phyloP scores from a whole-genome alignment of 1,140 invertebrate genomes.

The Macrobrachium rosenbergii region DNA sequence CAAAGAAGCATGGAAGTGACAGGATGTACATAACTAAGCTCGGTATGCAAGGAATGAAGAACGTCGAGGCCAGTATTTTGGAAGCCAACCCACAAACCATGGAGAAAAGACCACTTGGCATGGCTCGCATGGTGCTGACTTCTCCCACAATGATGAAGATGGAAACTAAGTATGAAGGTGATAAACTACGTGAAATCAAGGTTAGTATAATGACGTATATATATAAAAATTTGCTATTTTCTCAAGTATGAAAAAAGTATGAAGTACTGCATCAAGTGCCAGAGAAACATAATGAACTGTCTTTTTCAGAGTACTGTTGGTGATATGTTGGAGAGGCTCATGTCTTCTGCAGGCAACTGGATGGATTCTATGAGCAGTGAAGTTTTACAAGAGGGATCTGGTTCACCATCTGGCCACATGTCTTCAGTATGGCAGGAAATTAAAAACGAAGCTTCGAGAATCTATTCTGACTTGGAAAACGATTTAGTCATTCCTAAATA shows the following conservation, averaged over 20 bases:
- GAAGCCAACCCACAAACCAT: neutral
- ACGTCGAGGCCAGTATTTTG: constrained; percentile 16
- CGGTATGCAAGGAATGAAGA: neutral
- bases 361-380: neutral
- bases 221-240: too few species aligned
- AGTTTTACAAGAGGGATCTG: neutral
- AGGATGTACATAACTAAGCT: neutral
- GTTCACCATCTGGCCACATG: constrained; percentile 18
- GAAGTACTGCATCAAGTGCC: too few species aligned
- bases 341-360: too few species aligned
- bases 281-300: too few species aligned
- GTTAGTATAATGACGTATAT: neutral
- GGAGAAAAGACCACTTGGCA: neutral
- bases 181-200: neutral
- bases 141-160: constrained; percentile 20
- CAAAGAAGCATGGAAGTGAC: constrained; percentile 2
- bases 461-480: constrained; percentile 6
- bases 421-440: neutral
- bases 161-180: neutral
- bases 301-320: too few species aligned
- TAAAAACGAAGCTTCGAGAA: neutral
- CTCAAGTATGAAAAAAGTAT: too few species aligned
- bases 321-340: too few species aligned
- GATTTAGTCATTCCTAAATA: neutral
- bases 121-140: constrained; percentile 1